Base-by-base conservation (phyloP, 2,888 invertebrate genomes). In the Netelia virgata region DNA sequence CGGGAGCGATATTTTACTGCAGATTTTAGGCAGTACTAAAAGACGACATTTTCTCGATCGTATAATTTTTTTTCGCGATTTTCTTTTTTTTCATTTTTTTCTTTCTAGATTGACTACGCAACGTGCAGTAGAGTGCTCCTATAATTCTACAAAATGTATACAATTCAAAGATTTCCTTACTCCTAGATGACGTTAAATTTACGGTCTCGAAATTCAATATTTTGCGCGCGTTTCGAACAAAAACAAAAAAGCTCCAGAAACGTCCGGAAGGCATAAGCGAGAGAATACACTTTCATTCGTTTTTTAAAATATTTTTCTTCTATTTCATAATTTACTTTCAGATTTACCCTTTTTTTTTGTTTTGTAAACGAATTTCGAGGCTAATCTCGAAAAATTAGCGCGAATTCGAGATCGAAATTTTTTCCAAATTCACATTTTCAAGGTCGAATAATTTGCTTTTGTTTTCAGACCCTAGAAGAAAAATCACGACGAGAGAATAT, bases 1-100 rank as follows among this genome's bases (percentile, higher is more conserved):
- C 84, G 84, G 84, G 84, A 84, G 84, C 84, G 84, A 80, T 80
- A 61, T 64, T 72, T 70, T 64, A 78, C 84, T 84, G 84, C 84
- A 75, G 81, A 82, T 82, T 84, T 84, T 36, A 28, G 64, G 81
- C 84, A 84, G 81, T 47, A 53, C 61, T 59, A 53, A 63, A 74
- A 83, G 47, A 73, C 69, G 84, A 81, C 69, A 64, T 55, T 79
- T 70, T 63, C 63, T 79, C 64, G 59, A 66, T 68, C 63, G 43
- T 63, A 43, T 57, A 2, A 68, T 57, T 75, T 72, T 66, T 53
- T 47, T 43, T 73, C 8, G 50, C 59, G 59, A 61, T 76, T 50
- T 64, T 36, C 28, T 75, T 20, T 72, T 43, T 43, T 69, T 66
- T 16, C 61, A n/a, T 61, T 9, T 23, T 57, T 23, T 70, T 68